Evolutionary conservation across 2,113 vertebrate species (phyloP), one percentile per base, ranked within the genome.

Genomic region (Epinephelus fuscoguttatus): DNA sequence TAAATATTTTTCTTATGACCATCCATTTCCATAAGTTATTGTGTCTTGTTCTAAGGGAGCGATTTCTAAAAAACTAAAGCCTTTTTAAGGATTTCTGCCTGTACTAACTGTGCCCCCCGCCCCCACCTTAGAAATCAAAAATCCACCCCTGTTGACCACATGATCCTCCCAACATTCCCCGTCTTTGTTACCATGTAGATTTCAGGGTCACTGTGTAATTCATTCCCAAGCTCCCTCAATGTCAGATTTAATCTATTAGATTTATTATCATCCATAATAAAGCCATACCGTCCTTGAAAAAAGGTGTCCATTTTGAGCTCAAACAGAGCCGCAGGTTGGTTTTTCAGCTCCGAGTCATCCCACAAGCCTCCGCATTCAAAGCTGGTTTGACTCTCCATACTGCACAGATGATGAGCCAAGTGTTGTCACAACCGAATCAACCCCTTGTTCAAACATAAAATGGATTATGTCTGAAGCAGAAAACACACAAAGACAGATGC

Each of bases 371-470:
- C 59, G 18, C 49, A 87, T 83, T 81, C 70, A 78, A 71, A 81
- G 82, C 69, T 68, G 75, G 42, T 81, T 78, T 71, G 13, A 86
- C 30, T 72, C 59, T 68, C 9, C 37, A 67, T 30, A 19, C n/a
- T 55, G 70, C 42, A 79, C 64, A 85, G 56, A 64, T 40, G 27
- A 73, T 55, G 63, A 82, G 82, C 64, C 76, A 72, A 79, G 68
- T 64, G 67, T 82, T 60, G 60, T 86, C 72, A 84, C 60, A 42
- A 82, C 72, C 76, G 66, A 86, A 76, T 91, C 78, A 72, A 75
- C 61, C 45, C 13, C 45, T 52, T 80, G 67, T 71, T 86, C 52
- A 75, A 84, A 82, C 9, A 72, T 71, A 30, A 82, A 79, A 47
- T 25, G 69, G 78, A 78, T 84, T 82, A 84, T 70, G 45, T 66